phyloP scores from a whole-genome alignment of 2,888 invertebrate genomes.

The Desoria tigrina region DNA sequence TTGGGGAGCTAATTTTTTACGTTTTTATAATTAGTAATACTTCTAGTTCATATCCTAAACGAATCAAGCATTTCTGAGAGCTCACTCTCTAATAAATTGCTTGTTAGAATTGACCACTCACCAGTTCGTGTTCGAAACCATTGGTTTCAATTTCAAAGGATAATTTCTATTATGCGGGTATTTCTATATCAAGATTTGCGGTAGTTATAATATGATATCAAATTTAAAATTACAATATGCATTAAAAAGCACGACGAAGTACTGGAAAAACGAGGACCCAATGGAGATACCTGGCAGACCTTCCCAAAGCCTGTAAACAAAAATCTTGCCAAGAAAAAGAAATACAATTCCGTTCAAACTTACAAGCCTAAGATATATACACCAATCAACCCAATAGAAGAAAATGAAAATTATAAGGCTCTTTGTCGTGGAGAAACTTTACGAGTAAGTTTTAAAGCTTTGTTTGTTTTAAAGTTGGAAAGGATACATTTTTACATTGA shows the following conservation, averaged over 20 bases:
- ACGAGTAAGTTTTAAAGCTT: slow-evolving; percentile 48
- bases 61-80: too few species aligned
- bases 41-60: too few species aligned
- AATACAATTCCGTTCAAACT: slow-evolving; percentile 36
- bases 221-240: neutral
- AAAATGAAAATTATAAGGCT: slow-evolving; percentile 54
- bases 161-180: too few species aligned
- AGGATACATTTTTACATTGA: neutral
- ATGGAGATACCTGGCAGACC: slow-evolving; percentile 54
- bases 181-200: too few species aligned
- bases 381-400: slow-evolving; percentile 49
- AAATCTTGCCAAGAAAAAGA: slow-evolving; percentile 45
- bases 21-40: too few species aligned
- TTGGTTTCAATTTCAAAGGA: too few species aligned
- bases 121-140: too few species aligned
- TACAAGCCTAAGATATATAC: slow-evolving; percentile 48
- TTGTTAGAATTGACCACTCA: too few species aligned
- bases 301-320: slow-evolving; percentile 51
- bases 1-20: too few species aligned
- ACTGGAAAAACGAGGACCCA: slow-evolving; percentile 53
- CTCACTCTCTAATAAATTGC: too few species aligned
- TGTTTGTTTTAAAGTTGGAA: too few species aligned
- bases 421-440: slow-evolving; percentile 55
- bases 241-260: slow-evolving; percentile 54
- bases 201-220: slow-evolving; percentile 18